Conservation (phyloP, 2,888 invertebrate genomes). For the Cantharis rustica region DNA sequence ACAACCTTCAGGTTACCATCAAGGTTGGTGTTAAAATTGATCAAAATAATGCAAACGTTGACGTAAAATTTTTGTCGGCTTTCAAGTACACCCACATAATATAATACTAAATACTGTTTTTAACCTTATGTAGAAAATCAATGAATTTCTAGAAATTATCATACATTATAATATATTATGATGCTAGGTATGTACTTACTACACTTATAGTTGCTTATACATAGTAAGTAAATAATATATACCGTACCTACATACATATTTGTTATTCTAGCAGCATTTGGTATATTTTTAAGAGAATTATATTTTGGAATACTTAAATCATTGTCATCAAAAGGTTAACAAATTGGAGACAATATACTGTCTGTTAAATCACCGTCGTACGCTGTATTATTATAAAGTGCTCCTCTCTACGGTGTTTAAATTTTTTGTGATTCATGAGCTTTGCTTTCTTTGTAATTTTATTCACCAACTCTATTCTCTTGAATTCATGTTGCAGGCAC, state of each 20-base stretch:
- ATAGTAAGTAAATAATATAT: too few species aligned
- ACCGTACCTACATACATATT: not conserved
- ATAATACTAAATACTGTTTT: not conserved
- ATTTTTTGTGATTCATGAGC: not conserved
- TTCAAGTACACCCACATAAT: not conserved
- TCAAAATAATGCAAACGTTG: not conserved
- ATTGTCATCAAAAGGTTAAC: not conserved
- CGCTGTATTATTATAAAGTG: not conserved
- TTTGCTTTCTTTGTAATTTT: not conserved
- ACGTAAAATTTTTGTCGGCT: not conserved
- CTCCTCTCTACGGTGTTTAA: not conserved
- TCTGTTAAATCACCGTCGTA: not conserved
- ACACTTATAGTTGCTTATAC: too few species aligned
- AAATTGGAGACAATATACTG: not conserved
- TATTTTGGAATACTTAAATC: not conserved
- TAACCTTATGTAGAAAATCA: not conserved
- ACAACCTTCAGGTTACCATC: not conserved
- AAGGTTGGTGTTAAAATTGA: not conserved
- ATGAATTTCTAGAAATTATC: not conserved
- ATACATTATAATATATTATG: too few species aligned
- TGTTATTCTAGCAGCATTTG: not conserved
- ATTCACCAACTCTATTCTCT: not conserved
- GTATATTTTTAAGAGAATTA: not conserved
- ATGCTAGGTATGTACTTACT: too few species aligned
- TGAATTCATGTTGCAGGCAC: not conserved